Percentiles rank a stretch among this genome's conserved stretches.
phyloP scores from a whole-genome alignment of 2,888 invertebrate genomes.

The Tetrapedia diversipes region DNA sequence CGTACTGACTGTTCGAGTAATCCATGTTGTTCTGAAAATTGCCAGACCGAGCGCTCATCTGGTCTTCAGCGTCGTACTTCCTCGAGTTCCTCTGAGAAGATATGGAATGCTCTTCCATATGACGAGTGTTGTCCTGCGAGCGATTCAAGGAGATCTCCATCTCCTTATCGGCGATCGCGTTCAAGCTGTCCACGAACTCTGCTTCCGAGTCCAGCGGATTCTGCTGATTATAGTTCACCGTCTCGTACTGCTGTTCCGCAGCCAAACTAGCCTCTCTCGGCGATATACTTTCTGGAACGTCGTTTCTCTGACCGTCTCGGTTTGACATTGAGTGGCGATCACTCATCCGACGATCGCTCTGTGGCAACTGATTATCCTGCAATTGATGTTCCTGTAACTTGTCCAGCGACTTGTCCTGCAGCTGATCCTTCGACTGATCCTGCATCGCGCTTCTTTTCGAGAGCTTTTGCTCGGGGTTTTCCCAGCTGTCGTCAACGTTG shows the following conservation, averaged over 20 bases:
- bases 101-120: neutral
- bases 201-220: neutral
- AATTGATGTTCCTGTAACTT: no score
- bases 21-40: neutral
- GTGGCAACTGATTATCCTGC: no score
- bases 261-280: neutral
- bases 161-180: slow-evolving; percentile 25
- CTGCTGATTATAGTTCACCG: neutral
- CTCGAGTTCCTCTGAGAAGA: neutral
- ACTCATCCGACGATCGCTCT: no score
- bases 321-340: no score
- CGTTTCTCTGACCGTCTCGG: neutral
- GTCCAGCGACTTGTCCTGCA: fast-evolving
- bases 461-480: neutral
- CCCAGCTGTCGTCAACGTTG: neutral
- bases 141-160: slow-evolving; percentile 18
- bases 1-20: slow-evolving; percentile 14
- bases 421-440: neutral
- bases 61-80: neutral
- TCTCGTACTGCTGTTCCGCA: neutral
- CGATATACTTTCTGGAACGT: neutral
- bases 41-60: neutral
- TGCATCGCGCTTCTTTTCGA: neutral
- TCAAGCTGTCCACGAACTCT: slow-evolving; percentile 29
- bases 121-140: neutral